Evolutionary conservation across 2,888 invertebrate species (phyloP).

Genomic region (Nemotelus nigrinus): DNA sequence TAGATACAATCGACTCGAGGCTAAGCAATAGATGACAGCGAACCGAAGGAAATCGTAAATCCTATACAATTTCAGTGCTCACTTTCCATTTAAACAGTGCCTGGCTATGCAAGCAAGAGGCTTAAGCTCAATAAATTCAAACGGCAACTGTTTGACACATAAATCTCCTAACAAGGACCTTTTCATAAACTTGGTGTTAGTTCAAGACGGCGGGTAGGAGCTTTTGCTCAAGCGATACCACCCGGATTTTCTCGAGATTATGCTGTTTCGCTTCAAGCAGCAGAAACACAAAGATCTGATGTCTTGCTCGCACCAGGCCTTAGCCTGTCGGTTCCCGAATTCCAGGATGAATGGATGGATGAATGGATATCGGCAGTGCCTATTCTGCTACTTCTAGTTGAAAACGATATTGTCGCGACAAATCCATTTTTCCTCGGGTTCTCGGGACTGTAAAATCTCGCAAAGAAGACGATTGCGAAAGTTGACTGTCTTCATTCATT

Average conservation of each 20-base stretch:
- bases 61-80: constrained; percentile 48
- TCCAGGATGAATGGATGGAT: no score
- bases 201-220: constrained; percentile 30
- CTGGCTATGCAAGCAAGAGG: constrained; percentile 25
- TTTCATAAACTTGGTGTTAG: constrained; percentile 51
- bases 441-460: not conserved
- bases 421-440: constrained; percentile 6
- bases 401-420: constrained; percentile 7
- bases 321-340: not conserved
- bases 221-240: constrained; percentile 45
- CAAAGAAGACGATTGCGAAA: not conserved
- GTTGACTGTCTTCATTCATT: not conserved
- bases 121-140: constrained; percentile 50
- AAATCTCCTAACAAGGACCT: constrained; percentile 50
- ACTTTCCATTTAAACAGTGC: constrained; percentile 30
- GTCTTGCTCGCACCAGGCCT: not conserved
- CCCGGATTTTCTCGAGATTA: constrained; percentile 48
- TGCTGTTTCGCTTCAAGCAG: constrained; percentile 32
- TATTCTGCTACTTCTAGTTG: not conserved
- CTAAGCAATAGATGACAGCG: not conserved
- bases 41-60: constrained; percentile 48
- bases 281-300: constrained; percentile 21
- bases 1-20: not conserved
- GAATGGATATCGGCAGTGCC: not conserved
- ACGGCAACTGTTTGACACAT: constrained; percentile 50